A percentile compares a stretch with the other conserved stretches of the same genome.
Evolutionary conservation across 2,797 vertebrate genomes (phyloP).

Genomic region (Graptemys geographica): DNA sequence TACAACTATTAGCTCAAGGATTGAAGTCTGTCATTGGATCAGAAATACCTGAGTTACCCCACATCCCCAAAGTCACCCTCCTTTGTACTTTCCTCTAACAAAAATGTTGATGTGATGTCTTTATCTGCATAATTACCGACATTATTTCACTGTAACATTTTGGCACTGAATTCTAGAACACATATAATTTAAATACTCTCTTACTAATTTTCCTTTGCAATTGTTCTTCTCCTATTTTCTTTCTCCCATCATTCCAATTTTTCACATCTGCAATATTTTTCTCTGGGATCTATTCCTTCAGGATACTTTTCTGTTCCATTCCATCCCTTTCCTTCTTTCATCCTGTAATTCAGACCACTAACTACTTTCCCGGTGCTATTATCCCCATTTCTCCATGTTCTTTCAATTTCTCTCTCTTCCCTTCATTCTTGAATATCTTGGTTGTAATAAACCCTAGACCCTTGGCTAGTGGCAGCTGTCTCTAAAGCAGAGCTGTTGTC

Average conservation of each 20-base stretch:
- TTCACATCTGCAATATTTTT: not conserved
- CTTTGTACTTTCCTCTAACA: no score
- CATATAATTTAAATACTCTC: no score
- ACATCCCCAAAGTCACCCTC: no score
- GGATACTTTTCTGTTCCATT: not conserved
- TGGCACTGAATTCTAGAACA: no score
- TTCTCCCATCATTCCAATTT: not conserved
- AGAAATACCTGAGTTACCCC: no score
- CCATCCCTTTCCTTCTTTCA: not conserved
- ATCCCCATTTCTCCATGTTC: not conserved
- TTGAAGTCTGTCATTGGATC: not conserved
- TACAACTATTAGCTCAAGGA: not conserved
- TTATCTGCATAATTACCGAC: no score
- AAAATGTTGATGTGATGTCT: no score
- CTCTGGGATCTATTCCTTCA: not conserved
- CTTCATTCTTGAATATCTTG: not conserved
- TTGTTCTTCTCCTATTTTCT: slow-evolving; percentile 6
- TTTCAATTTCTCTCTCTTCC: not conserved
- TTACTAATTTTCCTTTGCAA: not conserved
- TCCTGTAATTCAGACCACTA: not conserved
- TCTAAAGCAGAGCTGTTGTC: not conserved
- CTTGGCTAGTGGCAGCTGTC: no score
- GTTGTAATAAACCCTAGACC: no score
- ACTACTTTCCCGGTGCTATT: not conserved
- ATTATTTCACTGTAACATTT: no score